Evolutionary conservation across 2,113 vertebrate species (phyloP).

Genomic region (Pseudolaguvia tuberculata): DNA sequence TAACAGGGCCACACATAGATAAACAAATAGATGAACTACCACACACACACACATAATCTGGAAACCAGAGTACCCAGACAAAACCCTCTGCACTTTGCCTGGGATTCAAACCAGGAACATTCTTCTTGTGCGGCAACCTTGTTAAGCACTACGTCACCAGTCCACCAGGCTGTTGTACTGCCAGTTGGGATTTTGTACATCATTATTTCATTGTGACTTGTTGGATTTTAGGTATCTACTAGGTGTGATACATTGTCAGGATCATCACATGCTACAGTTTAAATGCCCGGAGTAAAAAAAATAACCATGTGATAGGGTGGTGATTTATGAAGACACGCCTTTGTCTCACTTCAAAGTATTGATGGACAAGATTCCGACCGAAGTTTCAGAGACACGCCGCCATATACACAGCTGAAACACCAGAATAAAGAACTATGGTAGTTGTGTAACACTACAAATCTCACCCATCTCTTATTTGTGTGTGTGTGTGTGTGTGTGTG

Average conservation of each 20-base stretch:
- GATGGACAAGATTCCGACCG: background rate
- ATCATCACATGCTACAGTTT: background rate
- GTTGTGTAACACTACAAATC: conserved; percentile 17
- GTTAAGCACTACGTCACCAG: too few species aligned
- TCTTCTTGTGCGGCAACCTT: too few species aligned
- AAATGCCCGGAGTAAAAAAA: background rate
- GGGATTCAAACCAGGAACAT: too few species aligned
- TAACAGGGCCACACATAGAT: too few species aligned
- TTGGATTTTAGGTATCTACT: too few species aligned
- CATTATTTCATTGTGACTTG: too few species aligned
- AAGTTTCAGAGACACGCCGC: background rate
- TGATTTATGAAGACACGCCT: background rate
- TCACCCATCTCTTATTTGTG: conserved; percentile 3
- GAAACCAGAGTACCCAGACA: too few species aligned
- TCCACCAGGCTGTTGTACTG: too few species aligned
- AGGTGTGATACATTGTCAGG: background rate
- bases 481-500: background rate
- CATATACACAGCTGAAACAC: conserved; percentile 1
- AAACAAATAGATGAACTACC: too few species aligned
- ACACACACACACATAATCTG: too few species aligned
- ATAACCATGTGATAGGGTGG: background rate
- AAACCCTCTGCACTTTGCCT: too few species aligned
- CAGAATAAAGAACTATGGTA: conserved; percentile 31
- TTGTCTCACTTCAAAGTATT: background rate
- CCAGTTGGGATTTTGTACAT: too few species aligned